These are phyloP conservation scores for Drosophila insularis DNA, from an alignment of 1,140 invertebrate genomes.

Conservation along the genomic window DNA sequence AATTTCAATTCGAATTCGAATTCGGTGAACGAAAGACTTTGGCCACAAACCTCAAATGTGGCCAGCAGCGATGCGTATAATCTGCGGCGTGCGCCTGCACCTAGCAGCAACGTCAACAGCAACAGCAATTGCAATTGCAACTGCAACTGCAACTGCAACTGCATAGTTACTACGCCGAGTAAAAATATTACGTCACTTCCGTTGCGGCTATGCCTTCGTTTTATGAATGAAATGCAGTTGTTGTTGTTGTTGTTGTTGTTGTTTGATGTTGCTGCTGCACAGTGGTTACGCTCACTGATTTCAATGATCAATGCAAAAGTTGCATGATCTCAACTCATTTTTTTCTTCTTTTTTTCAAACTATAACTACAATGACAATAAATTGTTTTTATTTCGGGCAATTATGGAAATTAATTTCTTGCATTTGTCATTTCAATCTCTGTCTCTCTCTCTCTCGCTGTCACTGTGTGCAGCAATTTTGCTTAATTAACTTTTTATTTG, in stretches of 20 bases:
- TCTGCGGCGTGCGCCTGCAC: slow-evolving; percentile 33
- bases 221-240: slow-evolving; percentile 44
- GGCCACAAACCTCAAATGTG: slow-evolving; percentile 58
- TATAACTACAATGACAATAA: neutral
- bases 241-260: neutral
- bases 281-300: slow-evolving; percentile 54
- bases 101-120: neutral
- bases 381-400: slow-evolving; percentile 34
- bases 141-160: too few relatives aligned
- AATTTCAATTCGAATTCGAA: slow-evolving; percentile 18
- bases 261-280: neutral
- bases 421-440: slow-evolving; percentile 33
- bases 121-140: neutral
- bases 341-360: neutral
- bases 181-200: slow-evolving; percentile 61
- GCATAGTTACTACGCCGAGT: too few relatives aligned
- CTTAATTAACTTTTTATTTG: slow-evolving; percentile 1
- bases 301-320: slow-evolving; percentile 31
- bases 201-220: slow-evolving; percentile 6
- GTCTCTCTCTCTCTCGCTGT: too few relatives aligned
- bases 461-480: slow-evolving; percentile 8
- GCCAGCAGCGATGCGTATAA: slow-evolving; percentile 60
- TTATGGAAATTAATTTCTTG: slow-evolving; percentile 55
- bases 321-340: slow-evolving; percentile 63
- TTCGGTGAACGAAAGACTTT: slow-evolving; percentile 68